phyloP scores from a whole-genome alignment of 2,888 invertebrate species.

The Ochropleura leucogaster region DNA sequence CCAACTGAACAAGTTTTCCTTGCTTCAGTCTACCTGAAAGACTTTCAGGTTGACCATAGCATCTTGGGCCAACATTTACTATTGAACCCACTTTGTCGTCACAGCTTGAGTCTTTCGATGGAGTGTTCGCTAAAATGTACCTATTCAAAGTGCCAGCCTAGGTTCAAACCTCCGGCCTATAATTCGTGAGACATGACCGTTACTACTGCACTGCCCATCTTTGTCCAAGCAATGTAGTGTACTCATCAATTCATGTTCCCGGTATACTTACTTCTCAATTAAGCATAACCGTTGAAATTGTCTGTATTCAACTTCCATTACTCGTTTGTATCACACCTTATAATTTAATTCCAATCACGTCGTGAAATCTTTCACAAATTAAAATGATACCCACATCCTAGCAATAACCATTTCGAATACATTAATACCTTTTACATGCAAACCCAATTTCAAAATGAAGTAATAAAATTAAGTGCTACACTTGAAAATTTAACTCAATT shows the following conservation, averaged over 20 bases:
- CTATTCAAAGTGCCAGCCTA: background rate
- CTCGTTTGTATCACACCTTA: slow-evolving; percentile 5
- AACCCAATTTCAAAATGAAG: slow-evolving; percentile 61
- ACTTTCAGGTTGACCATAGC: too few relatives aligned
- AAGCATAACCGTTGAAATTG: background rate
- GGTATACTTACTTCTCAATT: background rate
- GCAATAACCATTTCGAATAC: slow-evolving; percentile 45
- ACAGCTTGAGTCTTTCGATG: too few relatives aligned
- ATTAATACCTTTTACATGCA: slow-evolving; percentile 34
- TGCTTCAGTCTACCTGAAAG: too few relatives aligned
- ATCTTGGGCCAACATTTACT: too few relatives aligned
- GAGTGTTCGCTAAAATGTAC: too few relatives aligned
- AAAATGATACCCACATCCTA: slow-evolving; percentile 37
- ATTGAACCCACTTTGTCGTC: too few relatives aligned
- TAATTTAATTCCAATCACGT: slow-evolving; percentile 15
- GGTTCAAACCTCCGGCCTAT: background rate
- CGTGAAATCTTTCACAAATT: slow-evolving; percentile 15
- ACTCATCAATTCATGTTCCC: background rate
- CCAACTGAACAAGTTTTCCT: too few relatives aligned
- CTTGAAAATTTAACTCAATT: slow-evolving; percentile 52
- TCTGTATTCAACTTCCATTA: slow-evolving; percentile 1
- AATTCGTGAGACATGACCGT: background rate
- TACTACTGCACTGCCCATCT: background rate
- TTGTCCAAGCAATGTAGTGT: background rate
- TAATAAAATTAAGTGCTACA: slow-evolving; percentile 55